Percentiles rank a stretch among this genome's conserved stretches.
Evolutionary conservation across 2,113 vertebrate genomes (phyloP).

Genomic region (Gymnogyps californianus): DNA sequence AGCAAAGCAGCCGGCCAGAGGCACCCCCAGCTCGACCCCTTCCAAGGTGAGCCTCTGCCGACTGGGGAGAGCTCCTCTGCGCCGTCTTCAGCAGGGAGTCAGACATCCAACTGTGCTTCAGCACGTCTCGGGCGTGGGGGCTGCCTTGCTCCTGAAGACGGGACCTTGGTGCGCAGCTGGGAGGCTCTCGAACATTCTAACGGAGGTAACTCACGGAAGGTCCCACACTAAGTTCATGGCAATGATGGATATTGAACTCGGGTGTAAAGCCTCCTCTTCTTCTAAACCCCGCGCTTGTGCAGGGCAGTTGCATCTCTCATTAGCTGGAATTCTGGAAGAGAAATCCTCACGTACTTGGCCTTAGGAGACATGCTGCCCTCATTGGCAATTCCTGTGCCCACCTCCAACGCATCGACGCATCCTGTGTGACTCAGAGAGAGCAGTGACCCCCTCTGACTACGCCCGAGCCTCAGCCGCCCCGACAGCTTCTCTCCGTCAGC

Average conservation of each 20-base stretch:
- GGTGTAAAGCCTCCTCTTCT: not conserved
- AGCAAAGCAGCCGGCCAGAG: not conserved
- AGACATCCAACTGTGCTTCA: rapidly evolving
- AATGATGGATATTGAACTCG: rapidly evolving
- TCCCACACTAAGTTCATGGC: rapidly evolving
- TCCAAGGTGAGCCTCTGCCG: rapidly evolving
- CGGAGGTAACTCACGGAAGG: rapidly evolving
- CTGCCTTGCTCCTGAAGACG: not conserved
- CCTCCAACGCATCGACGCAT: rapidly evolving
- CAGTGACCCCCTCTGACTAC: rapidly evolving
- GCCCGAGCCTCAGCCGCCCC: not conserved
- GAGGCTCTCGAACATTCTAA: rapidly evolving
- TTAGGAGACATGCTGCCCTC: not conserved
- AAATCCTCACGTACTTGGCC: not conserved
- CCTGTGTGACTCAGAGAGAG: not conserved
- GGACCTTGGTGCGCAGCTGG: not conserved
- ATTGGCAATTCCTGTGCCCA: not conserved
- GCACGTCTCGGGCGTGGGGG: rapidly evolving
- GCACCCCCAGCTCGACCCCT: rapidly evolving
- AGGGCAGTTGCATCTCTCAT: not conserved
- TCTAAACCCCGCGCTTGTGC: rapidly evolving
- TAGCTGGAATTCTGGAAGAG: not conserved
- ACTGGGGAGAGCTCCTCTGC: not conserved
- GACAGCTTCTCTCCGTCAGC: not conserved
- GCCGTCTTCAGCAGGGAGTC: rapidly evolving